Base-by-base conservation (phyloP, 2,888 invertebrate species). In the Standfussiana lucernea region DNA sequence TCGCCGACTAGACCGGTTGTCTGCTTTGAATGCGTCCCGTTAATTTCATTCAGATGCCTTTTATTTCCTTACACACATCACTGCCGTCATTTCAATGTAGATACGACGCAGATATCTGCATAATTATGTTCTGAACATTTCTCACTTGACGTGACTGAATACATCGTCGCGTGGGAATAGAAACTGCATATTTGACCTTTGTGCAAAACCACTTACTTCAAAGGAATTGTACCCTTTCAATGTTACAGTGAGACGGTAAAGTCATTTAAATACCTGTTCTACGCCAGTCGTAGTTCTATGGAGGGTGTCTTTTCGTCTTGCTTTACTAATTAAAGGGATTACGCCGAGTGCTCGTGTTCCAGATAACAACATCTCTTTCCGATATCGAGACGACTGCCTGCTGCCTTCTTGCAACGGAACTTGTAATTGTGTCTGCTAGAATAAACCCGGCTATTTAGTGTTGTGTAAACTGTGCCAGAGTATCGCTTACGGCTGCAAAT, bases 1-100 rank as follows among this genome's bases (percentile, higher is more conserved):
- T 94, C 94, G 93, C 90, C 92, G 93, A 89, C 93, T 91, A 95
- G 95, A 94, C 95, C 92, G 93, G 92, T 91, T 92, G 95, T 94
- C 95, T 95, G 93, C 92, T 90, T 88, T 91, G 91, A 90, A 90
- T 92, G 90, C 89, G 81, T 77, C 75, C 75, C 88, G 87, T 90
- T 93, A 89, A 92, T 92, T 92, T 91, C 88, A 83, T 88, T 90
- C 86, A 76, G 80, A 84, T 87, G 84, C 86, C 83, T 90, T 91
- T 86, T 91, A 88, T 88, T 89, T 88, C 77, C 81, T 83, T 79
- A 79, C 75, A 79, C 81, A 86, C 67, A 72, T 83, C 81, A 79
- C 77, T 72, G 66, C 37, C 40, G 47, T 67, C 35, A 76, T 80
- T 80, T 77, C 45, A 62, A 74, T 75, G 56, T 50, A 59, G 45